Conservation (phyloP, 92 coral and sea anemone genomes). For the Parazoanthus atlanticus region DNA sequence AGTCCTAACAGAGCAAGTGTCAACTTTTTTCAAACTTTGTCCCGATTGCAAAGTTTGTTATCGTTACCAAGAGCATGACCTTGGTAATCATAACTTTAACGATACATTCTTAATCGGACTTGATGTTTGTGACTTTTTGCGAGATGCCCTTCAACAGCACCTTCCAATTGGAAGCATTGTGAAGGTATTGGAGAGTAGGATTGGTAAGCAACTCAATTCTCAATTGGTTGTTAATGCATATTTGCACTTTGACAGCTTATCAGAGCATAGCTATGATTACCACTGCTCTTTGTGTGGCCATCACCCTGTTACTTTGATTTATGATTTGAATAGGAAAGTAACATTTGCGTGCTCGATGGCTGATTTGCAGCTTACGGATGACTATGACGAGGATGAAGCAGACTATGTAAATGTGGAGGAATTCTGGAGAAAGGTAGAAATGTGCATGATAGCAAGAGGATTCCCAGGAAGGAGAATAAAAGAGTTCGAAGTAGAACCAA, state of each 20-base stretch:
- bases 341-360: constrained; percentile 51
- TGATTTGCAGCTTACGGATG: constrained; percentile 49
- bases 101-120: constrained; percentile 57
- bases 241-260: constrained; percentile 53
- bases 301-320: constrained; percentile 43
- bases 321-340: constrained; percentile 60
- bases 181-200: constrained; percentile 42
- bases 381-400: constrained; percentile 32
- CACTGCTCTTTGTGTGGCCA: constrained; percentile 56
- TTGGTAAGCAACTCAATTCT: constrained; percentile 28
- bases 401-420: constrained; percentile 46
- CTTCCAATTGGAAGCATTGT: constrained; percentile 60
- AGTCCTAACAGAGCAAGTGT: constrained; percentile 24
- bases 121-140: constrained; percentile 55
- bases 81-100: constrained; percentile 49
- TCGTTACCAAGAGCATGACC: constrained; percentile 55
- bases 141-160: constrained; percentile 56
- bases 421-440: constrained; percentile 56
- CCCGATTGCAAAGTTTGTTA: constrained; percentile 49
- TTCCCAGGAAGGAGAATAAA: constrained; percentile 35
- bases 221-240: constrained; percentile 55
- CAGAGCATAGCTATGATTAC: constrained; percentile 43
- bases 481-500: constrained; percentile 36
- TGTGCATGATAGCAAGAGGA: constrained; percentile 50
- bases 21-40: constrained; percentile 56